Evolutionary conservation across 2,888 invertebrate genomes (phyloP), one percentile per base, ranked within the genome.

Genomic region (Esperia sulphurella): DNA sequence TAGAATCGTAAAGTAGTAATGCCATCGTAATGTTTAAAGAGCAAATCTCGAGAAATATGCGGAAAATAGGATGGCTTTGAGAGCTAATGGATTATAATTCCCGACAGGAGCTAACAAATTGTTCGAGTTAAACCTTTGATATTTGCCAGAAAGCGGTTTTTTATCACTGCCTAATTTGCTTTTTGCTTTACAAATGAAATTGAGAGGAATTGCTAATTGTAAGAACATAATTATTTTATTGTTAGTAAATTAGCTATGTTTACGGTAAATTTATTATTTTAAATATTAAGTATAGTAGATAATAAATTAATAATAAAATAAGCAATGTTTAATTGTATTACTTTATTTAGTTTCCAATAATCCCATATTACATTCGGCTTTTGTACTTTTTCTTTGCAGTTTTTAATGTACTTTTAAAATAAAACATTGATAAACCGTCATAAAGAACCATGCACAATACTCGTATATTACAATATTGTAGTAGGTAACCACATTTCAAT

Each of bases 71-170:
- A 38, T 49, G 41, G 54, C 55, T 57, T 43, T 52, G 53, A 53
- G 42, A 50, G 50, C 43, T 55, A 60, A 62, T 58, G 54, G 61
- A 53, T 61, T 65, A 66, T 59, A 60, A 65, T 63, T 59, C 57
- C 46, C 58, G 61, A 54, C 60, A 54, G 54, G 55, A 58, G 55
- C 54, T 63, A 56, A 61, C 52, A 59, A 59, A 68, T 63, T 63
- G 59, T 54, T 51, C 54, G 56, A 54, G 56, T 59, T 62, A 57
- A 58, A 49, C 50, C 54, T 57, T 57, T 51, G 48, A 50, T 50
- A 38, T 55, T 56, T 40, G 8, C 6, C 29, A 30, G 30, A 28
- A 35, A 35, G 10, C 41, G 28, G 30, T 41, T 35, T 41, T 41
- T 41, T 29, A 40, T 40, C 14, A 14, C 13, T 39, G 41, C 30